Percentiles rank a stretch among this genome's conserved stretches.
Conservation (phyloP, 2,113 vertebrate species). For the Oplegnathus fasciatus region DNA sequence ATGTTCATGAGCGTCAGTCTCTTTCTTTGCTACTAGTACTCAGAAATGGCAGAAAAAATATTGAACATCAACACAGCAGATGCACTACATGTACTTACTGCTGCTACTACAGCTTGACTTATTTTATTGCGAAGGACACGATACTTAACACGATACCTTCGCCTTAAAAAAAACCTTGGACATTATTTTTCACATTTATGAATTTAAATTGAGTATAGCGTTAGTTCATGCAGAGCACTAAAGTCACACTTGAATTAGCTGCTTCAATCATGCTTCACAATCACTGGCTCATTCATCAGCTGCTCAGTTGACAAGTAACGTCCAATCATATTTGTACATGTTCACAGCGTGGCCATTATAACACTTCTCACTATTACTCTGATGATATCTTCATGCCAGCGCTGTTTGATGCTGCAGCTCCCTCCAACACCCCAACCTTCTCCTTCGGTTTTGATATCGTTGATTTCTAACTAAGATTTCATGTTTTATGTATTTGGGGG, state of each 20-base stretch:
- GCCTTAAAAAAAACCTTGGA: neutral
- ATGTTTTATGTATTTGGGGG: neutral
- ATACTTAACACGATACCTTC: neutral
- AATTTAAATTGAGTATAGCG: neutral
- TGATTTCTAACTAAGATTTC: neutral
- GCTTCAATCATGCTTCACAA: neutral
- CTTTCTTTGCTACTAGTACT: neutral
- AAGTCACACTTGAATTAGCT: neutral
- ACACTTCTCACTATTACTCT: too few species aligned
- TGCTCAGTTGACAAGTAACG: too few species aligned
- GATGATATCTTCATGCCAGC: neutral
- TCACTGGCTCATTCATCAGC: neutral
- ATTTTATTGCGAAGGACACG: neutral
- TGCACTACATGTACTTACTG: neutral
- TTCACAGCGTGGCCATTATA: too few species aligned
- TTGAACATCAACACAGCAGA: neutral
- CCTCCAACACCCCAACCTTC: neutral
- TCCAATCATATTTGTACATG: too few species aligned
- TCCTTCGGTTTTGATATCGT: neutral
- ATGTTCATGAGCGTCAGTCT: neutral
- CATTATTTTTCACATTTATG: neutral
- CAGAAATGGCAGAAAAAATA: neutral
- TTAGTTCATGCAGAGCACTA: neutral
- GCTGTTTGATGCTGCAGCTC: neutral
- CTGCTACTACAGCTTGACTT: neutral